Conservation (phyloP, 2,113 vertebrate genomes). For the Acrocephalus arundinaceus region DNA sequence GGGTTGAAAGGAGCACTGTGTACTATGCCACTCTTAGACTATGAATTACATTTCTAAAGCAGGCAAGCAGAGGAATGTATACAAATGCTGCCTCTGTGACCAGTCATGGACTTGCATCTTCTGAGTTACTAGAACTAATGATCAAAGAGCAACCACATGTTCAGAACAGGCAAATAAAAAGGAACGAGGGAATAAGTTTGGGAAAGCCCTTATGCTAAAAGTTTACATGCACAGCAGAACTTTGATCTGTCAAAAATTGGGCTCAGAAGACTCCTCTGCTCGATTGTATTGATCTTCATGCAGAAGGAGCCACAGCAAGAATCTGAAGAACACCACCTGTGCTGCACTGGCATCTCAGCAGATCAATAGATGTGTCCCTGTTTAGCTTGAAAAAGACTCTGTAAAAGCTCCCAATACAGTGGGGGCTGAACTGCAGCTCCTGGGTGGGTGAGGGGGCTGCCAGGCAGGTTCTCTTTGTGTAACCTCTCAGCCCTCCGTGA, state of each 20-base stretch:
- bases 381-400: not conserved
- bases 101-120: slow-evolving; percentile 66
- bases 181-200: not conserved
- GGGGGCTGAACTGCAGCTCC: not conserved
- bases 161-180: slow-evolving; percentile 68
- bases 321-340: not conserved
- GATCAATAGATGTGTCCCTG: not conserved
- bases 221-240: not conserved
- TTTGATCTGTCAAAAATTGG: not conserved
- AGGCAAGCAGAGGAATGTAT: slow-evolving; percentile 61
- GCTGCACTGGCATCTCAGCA: not conserved
- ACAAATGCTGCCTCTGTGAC: slow-evolving; percentile 69
- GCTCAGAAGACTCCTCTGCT: not conserved
- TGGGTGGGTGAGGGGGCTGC: not conserved
- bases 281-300: not conserved
- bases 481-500: not conserved
- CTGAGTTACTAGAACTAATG: slow-evolving; percentile 59
- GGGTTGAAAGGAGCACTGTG: slow-evolving; percentile 59
- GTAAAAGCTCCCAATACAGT: not conserved
- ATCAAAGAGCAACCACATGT: slow-evolving; percentile 60
- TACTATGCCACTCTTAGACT: slow-evolving; percentile 51
- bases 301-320: not conserved
- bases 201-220: not conserved
- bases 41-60: slow-evolving; percentile 69
- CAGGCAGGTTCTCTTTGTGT: not conserved